These are phyloP conservation scores for Aradus depressus DNA, from an alignment of 2,888 invertebrate species.

Conservation along the genomic window DNA sequence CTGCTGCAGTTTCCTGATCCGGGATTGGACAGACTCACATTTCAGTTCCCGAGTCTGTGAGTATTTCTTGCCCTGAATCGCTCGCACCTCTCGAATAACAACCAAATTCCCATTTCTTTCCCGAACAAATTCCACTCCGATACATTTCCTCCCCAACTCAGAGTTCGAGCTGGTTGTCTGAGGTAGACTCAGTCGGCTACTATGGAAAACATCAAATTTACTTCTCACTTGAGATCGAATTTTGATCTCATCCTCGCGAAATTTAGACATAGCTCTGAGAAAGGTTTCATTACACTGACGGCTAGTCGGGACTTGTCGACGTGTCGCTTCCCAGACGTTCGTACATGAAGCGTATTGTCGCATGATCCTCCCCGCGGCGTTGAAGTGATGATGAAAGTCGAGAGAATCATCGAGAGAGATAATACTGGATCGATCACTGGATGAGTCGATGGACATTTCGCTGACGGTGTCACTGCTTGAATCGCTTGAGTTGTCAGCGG, in stretches of 20 bases:
- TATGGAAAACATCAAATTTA: conserved; percentile 3
- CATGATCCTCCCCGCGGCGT: conserved; percentile 36
- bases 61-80: conserved; percentile 39
- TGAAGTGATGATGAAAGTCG: conserved; percentile 38
- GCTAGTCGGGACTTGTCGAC: conserved; percentile 13
- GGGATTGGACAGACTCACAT: conserved; percentile 41
- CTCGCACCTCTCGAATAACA: conserved; percentile 39
- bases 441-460: conserved; percentile 43
- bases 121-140: conserved; percentile 38
- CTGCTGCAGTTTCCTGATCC: conserved; percentile 35
- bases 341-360: conserved; percentile 31
- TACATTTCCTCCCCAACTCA: conserved; percentile 17
- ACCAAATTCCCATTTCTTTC: conserved; percentile 40
- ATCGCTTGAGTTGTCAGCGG: conserved; percentile 35
- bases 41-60: conserved; percentile 42
- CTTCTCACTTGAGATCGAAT: not conserved
- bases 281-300: conserved; percentile 40
- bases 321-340: conserved; percentile 31
- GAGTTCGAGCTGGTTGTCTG: not conserved
- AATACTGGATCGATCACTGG: conserved; percentile 42
- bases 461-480: conserved; percentile 41
- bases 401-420: conserved; percentile 41
- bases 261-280: conserved; percentile 39
- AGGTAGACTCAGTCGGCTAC: conserved; percentile 5
- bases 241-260: conserved; percentile 32